Evolutionary conservation across 2,888 invertebrate genomes (phyloP).

Genomic region (Saturnia japonica): DNA sequence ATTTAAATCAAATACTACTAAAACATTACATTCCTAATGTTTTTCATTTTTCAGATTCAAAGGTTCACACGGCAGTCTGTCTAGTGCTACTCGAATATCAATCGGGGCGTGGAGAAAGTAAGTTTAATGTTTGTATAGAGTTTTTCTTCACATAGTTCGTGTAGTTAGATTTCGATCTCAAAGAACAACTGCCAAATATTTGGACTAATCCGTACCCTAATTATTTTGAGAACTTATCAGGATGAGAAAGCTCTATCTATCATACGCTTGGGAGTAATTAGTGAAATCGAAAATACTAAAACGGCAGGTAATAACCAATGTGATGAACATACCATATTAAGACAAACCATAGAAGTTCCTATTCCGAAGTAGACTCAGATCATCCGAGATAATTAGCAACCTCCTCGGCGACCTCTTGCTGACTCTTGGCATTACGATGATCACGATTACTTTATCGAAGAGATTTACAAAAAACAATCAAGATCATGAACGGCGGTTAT

Average conservation of each 20-base stretch:
- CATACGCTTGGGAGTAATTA: no score
- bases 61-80: conserved; percentile 38
- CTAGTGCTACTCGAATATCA: conserved; percentile 33
- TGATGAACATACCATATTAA: no score
- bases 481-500: no score
- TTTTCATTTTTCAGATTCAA: conserved; percentile 34
- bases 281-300: no score
- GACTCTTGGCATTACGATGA: no score
- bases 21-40: not conserved
- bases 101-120: conserved; percentile 27
- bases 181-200: not conserved
- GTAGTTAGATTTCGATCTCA: not conserved
- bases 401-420: not conserved
- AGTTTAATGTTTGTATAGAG: conserved; percentile 4
- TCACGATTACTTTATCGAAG: no score
- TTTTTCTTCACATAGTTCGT: not conserved
- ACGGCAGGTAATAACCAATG: no score
- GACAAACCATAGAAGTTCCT: no score
- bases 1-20: not conserved
- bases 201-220: no score
- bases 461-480: no score
- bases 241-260: no score
- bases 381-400: not conserved
- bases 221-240: no score
- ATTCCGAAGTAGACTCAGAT: not conserved